Base-by-base conservation (phyloP, 2,888 invertebrate genomes). In the Pachliopta kotzebuea region DNA sequence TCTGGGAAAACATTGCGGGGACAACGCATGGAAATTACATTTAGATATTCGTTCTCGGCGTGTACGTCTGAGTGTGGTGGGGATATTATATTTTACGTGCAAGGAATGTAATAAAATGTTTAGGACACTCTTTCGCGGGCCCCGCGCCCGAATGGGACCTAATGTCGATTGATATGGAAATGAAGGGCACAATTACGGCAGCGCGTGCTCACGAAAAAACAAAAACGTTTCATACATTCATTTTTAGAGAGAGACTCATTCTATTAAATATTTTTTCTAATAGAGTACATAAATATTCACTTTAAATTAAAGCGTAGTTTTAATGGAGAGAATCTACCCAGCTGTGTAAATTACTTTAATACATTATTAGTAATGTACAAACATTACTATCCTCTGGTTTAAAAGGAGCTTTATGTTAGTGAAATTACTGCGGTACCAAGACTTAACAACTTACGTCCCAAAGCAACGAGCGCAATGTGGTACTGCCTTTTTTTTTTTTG, bases 21-120 rank as follows among this genome's bases (percentile, higher is more conserved):
- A 90, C 90, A 88, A 88, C 88, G 88, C 88, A 91, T 90, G 89
- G 90, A 91, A 91, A 91, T 90, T 90, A 90, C 90, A 90, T 91
- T 90, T 90, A 88, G 90, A 90, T 91, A 90, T 90, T 91, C 90
- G 89, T 83, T 87, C 86, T 85, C 84, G 80, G 80, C 86, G 88
- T 86, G 88, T 89, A 88, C 85, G 78, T 81, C 82, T 80, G 85
- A 85, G 85, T 88, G 86, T 81, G 89, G 89, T 85, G 81, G 85
- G 84, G 88, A 90, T 90, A 91, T 90, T 91, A 91, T 90, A 89
- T 90, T 90, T 89, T 91, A 91, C 90, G 90, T 90, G 90, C 85
- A 84, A 79, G 77, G 90, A 90, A 90, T 90, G 86, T 87, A 86
- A 88, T 89, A 89, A 89, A 89, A 89, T 87, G 88, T 85, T 87